Evolutionary conservation across 2,797 vertebrate genomes (phyloP).

Genomic region (Percopsis omiscomaycus): DNA sequence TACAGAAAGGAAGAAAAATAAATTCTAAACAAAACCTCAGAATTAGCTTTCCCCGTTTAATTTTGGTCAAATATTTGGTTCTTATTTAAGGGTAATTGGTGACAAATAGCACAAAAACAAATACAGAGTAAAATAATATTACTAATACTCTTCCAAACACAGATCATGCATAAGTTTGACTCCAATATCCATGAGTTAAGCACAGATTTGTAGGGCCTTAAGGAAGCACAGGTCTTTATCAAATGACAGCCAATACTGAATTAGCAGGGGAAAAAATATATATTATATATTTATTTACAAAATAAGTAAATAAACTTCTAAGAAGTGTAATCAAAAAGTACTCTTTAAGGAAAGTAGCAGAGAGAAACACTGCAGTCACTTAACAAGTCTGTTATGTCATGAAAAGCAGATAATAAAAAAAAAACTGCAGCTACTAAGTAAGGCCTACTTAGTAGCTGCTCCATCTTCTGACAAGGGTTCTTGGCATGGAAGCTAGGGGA

Average conservation of each 20-base stretch:
- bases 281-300: constrained; percentile 44
- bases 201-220: constrained; percentile 6
- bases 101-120: background rate
- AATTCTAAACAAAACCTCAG: background rate
- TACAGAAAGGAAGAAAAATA: constrained; percentile 4
- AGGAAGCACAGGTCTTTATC: background rate
- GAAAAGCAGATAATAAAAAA: background rate
- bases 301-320: constrained; percentile 60
- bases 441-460: constrained; percentile 49
- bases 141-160: background rate
- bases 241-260: constrained; percentile 7
- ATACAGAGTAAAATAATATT: background rate
- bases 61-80: background rate
- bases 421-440: background rate
- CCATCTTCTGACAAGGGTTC: constrained; percentile 83
- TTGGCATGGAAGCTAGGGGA: constrained; percentile 83
- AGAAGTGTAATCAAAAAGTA: constrained; percentile 29
- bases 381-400: constrained; percentile 7
- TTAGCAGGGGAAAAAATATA: constrained; percentile 3
- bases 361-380: constrained; percentile 3
- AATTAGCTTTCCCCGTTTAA: background rate
- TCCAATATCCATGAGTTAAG: background rate
- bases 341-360: constrained; percentile 27
- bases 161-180: background rate
- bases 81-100: background rate